Base-by-base conservation (phyloP, 2,888 invertebrate genomes). In the Phyto melanocephala region DNA sequence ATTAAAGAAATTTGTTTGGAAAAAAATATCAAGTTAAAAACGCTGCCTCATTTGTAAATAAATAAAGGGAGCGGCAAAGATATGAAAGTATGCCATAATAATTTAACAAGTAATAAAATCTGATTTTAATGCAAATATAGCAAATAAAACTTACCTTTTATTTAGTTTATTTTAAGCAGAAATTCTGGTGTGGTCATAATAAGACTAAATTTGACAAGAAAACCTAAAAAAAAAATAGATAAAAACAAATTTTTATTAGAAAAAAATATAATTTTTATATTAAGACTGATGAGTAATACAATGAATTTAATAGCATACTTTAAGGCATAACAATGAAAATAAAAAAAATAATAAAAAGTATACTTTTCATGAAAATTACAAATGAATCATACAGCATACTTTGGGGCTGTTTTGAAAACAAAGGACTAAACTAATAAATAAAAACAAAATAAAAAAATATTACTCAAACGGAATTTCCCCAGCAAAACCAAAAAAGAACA, bases 331-430 rank as follows among this genome's bases (percentile, higher is more conserved):
- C 0, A 24, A 15, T 42, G 3, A 22, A 17, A 42, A 24, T 45
- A 15, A 17, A 54, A 20, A 3, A 8, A 2, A 15, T 17, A 58
- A 6, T 15, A 35, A 3, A 22, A 37, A 15, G 60, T 35, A 79
- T 67, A 72, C 24, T 0, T 58, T 56, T 40, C 15, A 63, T 74
- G 74, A 40, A 37, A 45, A 10, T 67, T 67, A 37, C 28, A 8
- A 33, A 56, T 80, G 80, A 75, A 63, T 74, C 80, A 80, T 65
- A 75, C 75, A 56, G 68, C 80, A 80, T 65, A 75, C 75, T 80
- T 65, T 63, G 35, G 42, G 75, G 71, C 63, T 45, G 52, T 17
- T n/a, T 5, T 13, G 17, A 72, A 28, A 24, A 65, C 3, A 20
- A 35, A 15, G 1, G 63, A 65, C 42, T 54, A 63, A n/a, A n/a